Evolutionary conservation across 2,113 vertebrate genomes (phyloP).

Genomic region (Ceyx melanurus): DNA sequence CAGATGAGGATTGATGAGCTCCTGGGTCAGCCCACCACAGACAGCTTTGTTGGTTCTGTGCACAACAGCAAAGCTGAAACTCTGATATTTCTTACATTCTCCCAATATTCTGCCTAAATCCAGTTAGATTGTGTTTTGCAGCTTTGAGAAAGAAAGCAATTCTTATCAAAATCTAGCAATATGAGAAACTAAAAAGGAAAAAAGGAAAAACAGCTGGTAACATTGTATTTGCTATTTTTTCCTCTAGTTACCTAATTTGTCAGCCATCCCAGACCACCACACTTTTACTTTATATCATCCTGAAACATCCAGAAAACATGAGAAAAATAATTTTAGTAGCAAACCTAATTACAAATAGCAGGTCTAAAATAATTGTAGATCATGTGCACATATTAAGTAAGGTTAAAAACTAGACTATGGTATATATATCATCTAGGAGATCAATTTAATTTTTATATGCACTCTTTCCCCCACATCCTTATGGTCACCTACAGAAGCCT

Average conservation of each 20-base stretch:
- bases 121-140: not conserved
- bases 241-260: not conserved
- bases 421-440: not conserved
- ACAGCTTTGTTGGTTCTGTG: not conserved
- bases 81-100: not conserved
- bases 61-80: not conserved
- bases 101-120: not conserved
- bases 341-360: not conserved
- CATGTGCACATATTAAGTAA: accelerated
- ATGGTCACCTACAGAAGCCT: not conserved
- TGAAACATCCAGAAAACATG: not conserved
- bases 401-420: not conserved
- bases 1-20: not conserved
- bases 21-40: not conserved
- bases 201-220: not conserved
- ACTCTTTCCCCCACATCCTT: not conserved
- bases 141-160: not conserved
- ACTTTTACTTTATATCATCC: not conserved
- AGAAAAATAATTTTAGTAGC: not conserved
- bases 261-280: not conserved
- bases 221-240: not conserved
- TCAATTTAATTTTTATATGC: not conserved
- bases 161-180: not conserved
- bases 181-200: not conserved
- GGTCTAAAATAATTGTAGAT: not conserved